These are phyloP conservation scores for Poecilia wingei DNA, from an alignment of 2,797 vertebrate genomes.

Conservation along the genomic window DNA sequence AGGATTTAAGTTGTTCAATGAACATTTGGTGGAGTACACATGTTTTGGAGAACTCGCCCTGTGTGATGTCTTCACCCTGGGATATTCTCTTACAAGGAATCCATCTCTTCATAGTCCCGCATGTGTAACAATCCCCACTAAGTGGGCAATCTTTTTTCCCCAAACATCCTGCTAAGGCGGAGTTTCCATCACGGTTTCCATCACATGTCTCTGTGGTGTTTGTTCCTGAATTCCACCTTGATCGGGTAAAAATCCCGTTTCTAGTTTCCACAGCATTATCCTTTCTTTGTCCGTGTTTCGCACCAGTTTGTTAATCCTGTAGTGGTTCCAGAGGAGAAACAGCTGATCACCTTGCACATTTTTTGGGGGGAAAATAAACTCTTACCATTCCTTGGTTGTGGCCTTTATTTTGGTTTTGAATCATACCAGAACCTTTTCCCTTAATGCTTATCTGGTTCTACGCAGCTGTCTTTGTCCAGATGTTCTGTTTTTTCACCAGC, in stretches of 20 bases:
- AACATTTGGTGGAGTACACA: neutral
- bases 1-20: neutral
- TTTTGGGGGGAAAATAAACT: neutral
- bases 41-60: neutral
- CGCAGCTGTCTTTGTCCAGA: neutral
- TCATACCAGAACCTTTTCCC: neutral
- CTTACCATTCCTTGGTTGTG: neutral
- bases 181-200: neutral
- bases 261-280: neutral
- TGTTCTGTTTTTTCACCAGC: neutral
- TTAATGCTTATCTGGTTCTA: neutral
- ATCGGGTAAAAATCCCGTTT: neutral
- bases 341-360: neutral
- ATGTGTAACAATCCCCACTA: neutral
- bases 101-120: neutral
- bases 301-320: neutral
- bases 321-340: neutral
- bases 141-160: neutral
- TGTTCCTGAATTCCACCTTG: neutral
- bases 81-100: neutral
- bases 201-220: neutral
- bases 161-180: neutral
- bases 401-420: neutral
- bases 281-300: neutral
- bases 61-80: neutral